Evolutionary conservation across 2,797 vertebrate genomes (phyloP), one percentile per base, ranked within the genome.

Genomic region (Acrossocheilus fasciatus): DNA sequence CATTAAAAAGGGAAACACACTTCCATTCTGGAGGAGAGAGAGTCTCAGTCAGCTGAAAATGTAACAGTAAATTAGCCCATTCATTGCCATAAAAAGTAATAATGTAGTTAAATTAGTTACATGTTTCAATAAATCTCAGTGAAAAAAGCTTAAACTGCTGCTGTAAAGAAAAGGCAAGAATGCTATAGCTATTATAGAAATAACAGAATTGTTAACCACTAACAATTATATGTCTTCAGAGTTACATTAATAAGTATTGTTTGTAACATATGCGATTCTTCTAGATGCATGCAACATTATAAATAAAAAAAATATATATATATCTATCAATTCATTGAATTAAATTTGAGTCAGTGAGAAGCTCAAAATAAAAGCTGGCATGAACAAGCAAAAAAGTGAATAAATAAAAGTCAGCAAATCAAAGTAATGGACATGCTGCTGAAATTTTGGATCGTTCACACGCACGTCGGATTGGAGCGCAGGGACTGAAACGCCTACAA

Each of bases 201-300:
- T 77, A 57, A 89, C 76, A 68, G 41, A 81, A 83, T 75, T 86
- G 80, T 83, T 64, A 82, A 26, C 23, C 6, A 23, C 14, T 68
- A 10, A 89, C 77, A 75, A 89, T 88, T 57, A 88, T 77, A 78
- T 85, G 88, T 84, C 62, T 86, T 89, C 78, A 79, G 57, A 90
- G 77, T 36, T 36, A 59, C 73, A 88, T 87, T 76, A 91, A 89
- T 88, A 87, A 90, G 72, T 47, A 81, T 50, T 39, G 36, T 87
- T 87, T 84, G 73, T 73, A 54, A 87, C 43, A 86, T 4, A 90
- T n/a, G 41, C 41, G 69, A 64, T 77, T 87, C 80, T 82, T 79
- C 69, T 72, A 77, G 82, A 81, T 43, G 52, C 64, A 85, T n/a
- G 34, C 47, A 54, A 68, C 79, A 85, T 62, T 90, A 88, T 73